Evolutionary conservation across 2,888 invertebrate species (phyloP).

Genomic region (Apomyelois bistriatella): DNA sequence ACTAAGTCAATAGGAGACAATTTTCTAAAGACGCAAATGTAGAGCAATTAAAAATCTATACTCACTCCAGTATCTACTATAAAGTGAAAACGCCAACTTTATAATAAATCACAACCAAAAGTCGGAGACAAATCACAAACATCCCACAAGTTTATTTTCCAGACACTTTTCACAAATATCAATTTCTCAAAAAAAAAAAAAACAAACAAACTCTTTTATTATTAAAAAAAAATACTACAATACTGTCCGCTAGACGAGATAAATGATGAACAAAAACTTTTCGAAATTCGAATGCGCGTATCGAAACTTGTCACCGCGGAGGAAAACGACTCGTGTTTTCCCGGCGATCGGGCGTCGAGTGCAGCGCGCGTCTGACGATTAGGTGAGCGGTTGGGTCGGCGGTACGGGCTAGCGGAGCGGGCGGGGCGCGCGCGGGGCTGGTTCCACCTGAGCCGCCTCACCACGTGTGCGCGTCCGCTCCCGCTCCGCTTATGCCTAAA

Average conservation of each 20-base stretch:
- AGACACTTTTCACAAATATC: slow-evolving; percentile 38
- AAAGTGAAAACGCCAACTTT: slow-evolving; percentile 44
- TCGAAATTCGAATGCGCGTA: slow-evolving; percentile 47
- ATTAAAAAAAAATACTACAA: slow-evolving; percentile 19
- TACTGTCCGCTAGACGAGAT: slow-evolving; percentile 11
- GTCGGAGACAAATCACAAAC: slow-evolving; percentile 61
- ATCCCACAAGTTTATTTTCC: slow-evolving; percentile 62
- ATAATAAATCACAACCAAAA: slow-evolving; percentile 46
- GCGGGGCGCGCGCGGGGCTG: slow-evolving; percentile 60
- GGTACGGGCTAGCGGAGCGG: slow-evolving; percentile 53
- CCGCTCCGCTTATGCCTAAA: slow-evolving; percentile 32
- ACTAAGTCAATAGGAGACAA: slow-evolving; percentile 46
- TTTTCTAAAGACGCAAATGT: slow-evolving; percentile 32
- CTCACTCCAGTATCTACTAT: slow-evolving; percentile 53
- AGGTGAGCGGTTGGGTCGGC: slow-evolving; percentile 61
- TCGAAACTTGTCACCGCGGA: slow-evolving; percentile 57
- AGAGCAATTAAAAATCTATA: slow-evolving; percentile 34
- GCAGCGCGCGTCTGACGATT: slow-evolving; percentile 69
- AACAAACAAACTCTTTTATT: slow-evolving; percentile 20
- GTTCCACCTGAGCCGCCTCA: slow-evolving; percentile 67
- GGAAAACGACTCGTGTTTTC: slow-evolving; percentile 76
- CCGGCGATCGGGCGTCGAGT: slow-evolving; percentile 77
- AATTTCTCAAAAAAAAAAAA: slow-evolving; percentile 20
- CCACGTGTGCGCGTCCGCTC: slow-evolving; percentile 55
- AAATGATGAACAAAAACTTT: slow-evolving; percentile 32